phyloP scores from a whole-genome alignment of 2,888 invertebrate genomes.

The Torymus texanus region DNA sequence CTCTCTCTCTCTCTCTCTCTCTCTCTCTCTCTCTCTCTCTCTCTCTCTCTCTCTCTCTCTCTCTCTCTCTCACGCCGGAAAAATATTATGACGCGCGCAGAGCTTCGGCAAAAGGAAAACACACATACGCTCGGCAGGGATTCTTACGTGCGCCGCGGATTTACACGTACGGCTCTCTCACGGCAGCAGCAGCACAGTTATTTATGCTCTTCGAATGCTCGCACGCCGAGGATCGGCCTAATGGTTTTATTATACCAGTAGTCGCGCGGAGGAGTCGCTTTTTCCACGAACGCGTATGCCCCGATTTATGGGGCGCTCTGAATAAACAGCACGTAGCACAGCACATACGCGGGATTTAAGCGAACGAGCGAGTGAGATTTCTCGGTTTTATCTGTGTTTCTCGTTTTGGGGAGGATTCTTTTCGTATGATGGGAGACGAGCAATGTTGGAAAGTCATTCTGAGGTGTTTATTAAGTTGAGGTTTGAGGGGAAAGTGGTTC shows the following conservation, averaged over 20 bases:
- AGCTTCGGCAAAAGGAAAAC: slow-evolving; percentile 10
- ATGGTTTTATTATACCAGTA: slow-evolving; percentile 75
- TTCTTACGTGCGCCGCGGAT: slow-evolving; percentile 28
- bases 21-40: no score
- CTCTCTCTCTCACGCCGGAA: neutral
- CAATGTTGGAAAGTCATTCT: slow-evolving; percentile 33
- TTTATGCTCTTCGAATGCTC: slow-evolving; percentile 75
- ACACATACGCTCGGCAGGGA: neutral
- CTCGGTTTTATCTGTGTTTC: no score
- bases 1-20: no score
- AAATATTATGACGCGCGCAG: slow-evolving; percentile 31
- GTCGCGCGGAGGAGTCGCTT: slow-evolving; percentile 23
- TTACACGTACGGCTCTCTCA: slow-evolving; percentile 17
- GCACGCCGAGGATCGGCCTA: slow-evolving; percentile 74
- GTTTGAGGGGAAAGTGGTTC: neutral
- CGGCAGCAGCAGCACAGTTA: slow-evolving; percentile 63
- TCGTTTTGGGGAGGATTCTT: neutral
- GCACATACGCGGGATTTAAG: slow-evolving; percentile 50
- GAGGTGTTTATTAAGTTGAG: slow-evolving; percentile 34
- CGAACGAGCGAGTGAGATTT: neutral
- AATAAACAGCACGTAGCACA: slow-evolving; percentile 48
- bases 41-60: no score
- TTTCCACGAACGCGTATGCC: neutral
- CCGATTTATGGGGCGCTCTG: slow-evolving; percentile 52
- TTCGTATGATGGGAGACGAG: neutral